Percentiles rank a stretch among this genome's conserved stretches.
Evolutionary conservation across 2,113 vertebrate species (phyloP).

Genomic region (Cariama cristata): DNA sequence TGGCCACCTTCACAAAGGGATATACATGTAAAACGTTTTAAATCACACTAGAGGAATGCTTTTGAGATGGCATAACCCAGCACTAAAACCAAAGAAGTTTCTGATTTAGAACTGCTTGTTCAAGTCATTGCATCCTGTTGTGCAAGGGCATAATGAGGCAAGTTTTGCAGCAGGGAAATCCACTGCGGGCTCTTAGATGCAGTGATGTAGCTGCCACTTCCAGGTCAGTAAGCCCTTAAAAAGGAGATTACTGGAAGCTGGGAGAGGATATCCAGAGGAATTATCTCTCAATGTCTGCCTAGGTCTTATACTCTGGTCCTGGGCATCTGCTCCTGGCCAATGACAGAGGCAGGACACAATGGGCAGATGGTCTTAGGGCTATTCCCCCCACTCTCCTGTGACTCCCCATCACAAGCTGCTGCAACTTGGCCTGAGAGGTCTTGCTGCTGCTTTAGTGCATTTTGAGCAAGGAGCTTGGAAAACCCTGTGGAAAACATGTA

Average conservation of each 20-base stretch:
- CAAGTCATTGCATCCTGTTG: background rate
- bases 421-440: accelerated
- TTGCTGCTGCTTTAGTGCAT: background rate
- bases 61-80: background rate
- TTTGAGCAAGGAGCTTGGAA: background rate
- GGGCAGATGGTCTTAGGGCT: background rate
- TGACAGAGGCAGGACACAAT: background rate
- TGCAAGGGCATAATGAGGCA: background rate
- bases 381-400: background rate
- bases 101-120: background rate
- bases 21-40: background rate
- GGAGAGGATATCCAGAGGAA: background rate
- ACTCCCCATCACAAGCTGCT: background rate
- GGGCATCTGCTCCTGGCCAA: background rate
- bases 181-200: background rate
- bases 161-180: background rate
- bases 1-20: background rate
- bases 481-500: background rate
- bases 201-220: background rate
- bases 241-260: background rate
- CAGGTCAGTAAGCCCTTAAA: background rate
- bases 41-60: background rate
- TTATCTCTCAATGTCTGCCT: background rate
- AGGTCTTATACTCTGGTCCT: background rate
- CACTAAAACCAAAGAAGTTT: background rate